Evolutionary conservation across 2,113 vertebrate species (phyloP), one percentile per base, ranked within the genome.

Genomic region (Thalassoma bifasciatum): DNA sequence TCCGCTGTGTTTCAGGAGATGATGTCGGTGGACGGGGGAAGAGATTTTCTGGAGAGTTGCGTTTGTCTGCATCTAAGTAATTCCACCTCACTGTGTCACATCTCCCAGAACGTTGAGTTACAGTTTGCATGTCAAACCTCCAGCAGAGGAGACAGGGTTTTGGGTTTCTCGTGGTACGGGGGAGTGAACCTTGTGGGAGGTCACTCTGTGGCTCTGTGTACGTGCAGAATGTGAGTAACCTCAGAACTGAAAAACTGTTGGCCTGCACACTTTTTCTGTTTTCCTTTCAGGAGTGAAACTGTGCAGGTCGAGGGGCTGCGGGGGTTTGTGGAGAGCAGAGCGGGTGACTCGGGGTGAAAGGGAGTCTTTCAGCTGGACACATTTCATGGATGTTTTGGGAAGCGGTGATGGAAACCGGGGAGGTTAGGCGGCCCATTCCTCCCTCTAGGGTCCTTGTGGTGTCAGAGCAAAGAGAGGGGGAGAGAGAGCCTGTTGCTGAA

Each of bases 301-400:
- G 50, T 8, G 77, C 82, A 82, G 69, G 83, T 69, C 50, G 8
- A 59, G 72, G 77, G 74, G 82, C 64, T 79, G 73, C 3, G 21
- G 51, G 74, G 71, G 58, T 40, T 59, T 66, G 47, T 16, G 49
- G 30, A 47, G 69, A 19, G 8, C 30, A 30, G 5, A 64, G 59
- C 0, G 38, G 65, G 77, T 60, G 74, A 83, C 78, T 78, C 16
- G 0, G 70, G 73, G 69, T 91, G 88, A 91, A 91, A 89, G 88
- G 83, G 71, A 83, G 80, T 80, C 87, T 91, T 93, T 93, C 76
- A 91, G 68, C 69, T 75, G 64, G 70, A 88, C 79, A 37, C 66
- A 77, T 83, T 81, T 90, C 78, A 82, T 75, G 75, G 66, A 86
- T 79, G 83, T 86, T 88, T 87, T 80, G 85, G 83, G 79, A 75